Conservation (phyloP, 2,888 invertebrate species). For the Trypoxylon attenuatum region DNA sequence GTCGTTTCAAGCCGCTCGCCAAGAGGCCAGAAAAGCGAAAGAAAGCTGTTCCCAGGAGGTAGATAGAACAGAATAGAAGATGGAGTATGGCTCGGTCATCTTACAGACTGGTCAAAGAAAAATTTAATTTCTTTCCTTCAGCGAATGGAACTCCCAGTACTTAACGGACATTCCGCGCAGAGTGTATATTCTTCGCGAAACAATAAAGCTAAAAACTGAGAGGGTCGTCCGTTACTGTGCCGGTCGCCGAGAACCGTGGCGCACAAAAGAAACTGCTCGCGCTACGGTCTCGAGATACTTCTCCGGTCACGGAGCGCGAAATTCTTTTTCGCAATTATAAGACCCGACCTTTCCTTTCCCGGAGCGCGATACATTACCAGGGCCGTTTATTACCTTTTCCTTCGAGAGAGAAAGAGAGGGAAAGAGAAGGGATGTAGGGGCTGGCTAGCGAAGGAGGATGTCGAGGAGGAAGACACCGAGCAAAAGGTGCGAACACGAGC, state of each 20-base stretch:
- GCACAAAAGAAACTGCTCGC: no score
- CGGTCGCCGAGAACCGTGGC: no score
- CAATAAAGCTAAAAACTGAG: conserved; percentile 19
- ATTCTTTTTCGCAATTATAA: conserved; percentile 23
- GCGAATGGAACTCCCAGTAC: conserved; percentile 5
- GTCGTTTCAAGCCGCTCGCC: neutral
- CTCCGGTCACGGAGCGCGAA: conserved; percentile 8
- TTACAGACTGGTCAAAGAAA: conserved; percentile 33
- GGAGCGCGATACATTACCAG: conserved; percentile 27
- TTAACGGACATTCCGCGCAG: neutral
- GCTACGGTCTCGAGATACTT: neutral
- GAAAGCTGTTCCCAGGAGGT: no score
- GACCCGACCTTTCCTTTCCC: neutral
- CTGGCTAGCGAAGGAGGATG: no score
- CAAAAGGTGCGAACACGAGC: neutral
- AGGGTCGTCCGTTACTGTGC: no score
- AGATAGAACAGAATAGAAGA: conserved; percentile 7
- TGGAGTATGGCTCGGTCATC: neutral
- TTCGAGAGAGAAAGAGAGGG: conserved; percentile 5
- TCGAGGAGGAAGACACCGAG: neutral
- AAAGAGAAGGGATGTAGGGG: no score
- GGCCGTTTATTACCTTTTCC: conserved; percentile 26
- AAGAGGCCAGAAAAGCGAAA: conserved; percentile 19
- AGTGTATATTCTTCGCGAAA: conserved; percentile 11
- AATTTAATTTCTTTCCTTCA: conserved; percentile 43